These are phyloP conservation scores for Brienomyrus longianalis DNA, from an alignment of 2,113 vertebrate genomes.

Conservation along the genomic window DNA sequence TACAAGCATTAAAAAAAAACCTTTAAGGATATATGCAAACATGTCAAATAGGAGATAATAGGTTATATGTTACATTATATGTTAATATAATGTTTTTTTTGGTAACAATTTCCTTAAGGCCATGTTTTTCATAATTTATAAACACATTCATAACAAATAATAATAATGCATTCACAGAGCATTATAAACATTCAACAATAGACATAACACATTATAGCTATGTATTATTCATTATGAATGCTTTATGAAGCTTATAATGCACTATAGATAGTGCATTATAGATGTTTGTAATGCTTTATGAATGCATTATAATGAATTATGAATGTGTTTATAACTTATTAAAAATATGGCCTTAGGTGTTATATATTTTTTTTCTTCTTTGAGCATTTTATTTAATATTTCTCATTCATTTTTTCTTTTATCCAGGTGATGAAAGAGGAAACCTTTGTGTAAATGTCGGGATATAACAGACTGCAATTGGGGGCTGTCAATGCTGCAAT, in stretches of 20 bases:
- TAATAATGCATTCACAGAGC: too few species aligned
- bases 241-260: too few species aligned
- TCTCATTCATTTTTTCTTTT: not conserved
- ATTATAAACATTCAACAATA: too few species aligned
- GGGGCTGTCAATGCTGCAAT: not conserved
- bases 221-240: too few species aligned
- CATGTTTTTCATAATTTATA: too few species aligned
- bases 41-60: not conserved
- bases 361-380: not conserved
- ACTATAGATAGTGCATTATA: too few species aligned
- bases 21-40: not conserved
- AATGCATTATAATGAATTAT: too few species aligned
- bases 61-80: not conserved
- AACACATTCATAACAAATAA: not conserved
- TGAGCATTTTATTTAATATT: not conserved
- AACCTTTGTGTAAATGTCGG: constrained; percentile 5
- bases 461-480: not conserved
- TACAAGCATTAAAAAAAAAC: not conserved
- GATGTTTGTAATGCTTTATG: too few species aligned
- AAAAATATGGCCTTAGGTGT: too few species aligned
- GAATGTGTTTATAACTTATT: too few species aligned
- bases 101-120: not conserved
- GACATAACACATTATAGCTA: too few species aligned
- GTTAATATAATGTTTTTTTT: not conserved
- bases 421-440: constrained; percentile 14